Evolutionary conservation across 2,888 invertebrate species (phyloP), one percentile per base, ranked within the genome.

Genomic region (Panzeria rudis): DNA sequence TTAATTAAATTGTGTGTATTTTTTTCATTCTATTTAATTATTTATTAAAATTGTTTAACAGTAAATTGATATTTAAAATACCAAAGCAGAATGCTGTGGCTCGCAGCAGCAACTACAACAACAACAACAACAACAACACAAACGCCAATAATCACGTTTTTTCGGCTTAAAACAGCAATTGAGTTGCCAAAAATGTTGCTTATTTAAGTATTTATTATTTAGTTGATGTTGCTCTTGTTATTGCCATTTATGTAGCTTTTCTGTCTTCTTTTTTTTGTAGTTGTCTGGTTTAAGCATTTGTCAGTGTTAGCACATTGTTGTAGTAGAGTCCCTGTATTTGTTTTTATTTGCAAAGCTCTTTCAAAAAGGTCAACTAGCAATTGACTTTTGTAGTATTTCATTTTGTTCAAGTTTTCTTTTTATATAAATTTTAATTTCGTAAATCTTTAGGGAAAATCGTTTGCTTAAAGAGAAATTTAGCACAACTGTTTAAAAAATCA

Each of bases 21-120:
- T 50, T 50, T 17, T 20, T 20, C 8, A 8, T 7, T 17, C 9
- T 50, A 7, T 50, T 50, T 50, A 32, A 44, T 76, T 56, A 44
- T 44, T 38, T 66, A 32, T 41, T 20, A 20, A 72, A 73, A 38
- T 64, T 64, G 44, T 54, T 52, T 20, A 61, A 73, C 52, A 56
- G 79, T 44, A 80, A 84, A 84, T 77, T 84, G 80, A 72, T 84
- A 84, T 84, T 81, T 84, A 73, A 81, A 84, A 84, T 72, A 68
- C 72, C 66, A 72, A 62, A 73, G 17, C 62, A 71, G 25, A 47
- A 11, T 41, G 54, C 38, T 20, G 25, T 32, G 23, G 5, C 71
- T 15, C 29, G 25, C 11, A n/a, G 13, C 1, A 47, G 5, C 9
- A 56, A 20, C n/a, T n/a, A n/a, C n/a, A 15, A 15, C 4, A 44